phyloP scores from a whole-genome alignment of 2,888 invertebrate genomes.

The Cephus sareptanus region DNA sequence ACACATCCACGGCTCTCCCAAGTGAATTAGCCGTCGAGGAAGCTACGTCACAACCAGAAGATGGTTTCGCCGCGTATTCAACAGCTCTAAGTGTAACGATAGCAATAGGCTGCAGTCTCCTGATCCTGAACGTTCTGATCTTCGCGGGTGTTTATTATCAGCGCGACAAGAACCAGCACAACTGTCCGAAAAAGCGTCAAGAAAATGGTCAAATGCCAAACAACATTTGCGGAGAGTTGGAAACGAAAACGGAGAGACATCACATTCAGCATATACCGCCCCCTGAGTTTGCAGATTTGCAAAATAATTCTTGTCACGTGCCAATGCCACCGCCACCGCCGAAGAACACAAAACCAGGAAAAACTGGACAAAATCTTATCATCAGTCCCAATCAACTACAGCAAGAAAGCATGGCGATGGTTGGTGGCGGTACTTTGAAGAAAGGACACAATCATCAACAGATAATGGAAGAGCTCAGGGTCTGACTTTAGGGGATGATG shows the following conservation, averaged over 20 bases:
- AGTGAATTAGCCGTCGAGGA: constrained; percentile 59
- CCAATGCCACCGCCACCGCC: constrained; percentile 83
- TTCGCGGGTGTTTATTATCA: constrained; percentile 96
- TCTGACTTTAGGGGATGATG: constrained; percentile 73
- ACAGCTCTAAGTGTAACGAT: constrained; percentile 93
- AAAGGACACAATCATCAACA: constrained; percentile 69
- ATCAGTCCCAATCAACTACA: constrained; percentile 74
- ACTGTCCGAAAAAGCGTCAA: constrained; percentile 73
- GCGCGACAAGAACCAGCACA: constrained; percentile 77
- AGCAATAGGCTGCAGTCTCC: constrained; percentile 91
- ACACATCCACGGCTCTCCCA: constrained; percentile 48
- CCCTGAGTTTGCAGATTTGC: constrained; percentile 85
- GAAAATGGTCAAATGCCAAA: constrained; percentile 91
- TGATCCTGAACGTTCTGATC: constrained; percentile 91
- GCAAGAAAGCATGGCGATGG: constrained; percentile 81
- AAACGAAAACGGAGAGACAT: constrained; percentile 78
- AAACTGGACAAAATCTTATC: constrained; percentile 66
- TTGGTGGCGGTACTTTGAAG: constrained; percentile 77
- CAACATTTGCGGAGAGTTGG: constrained; percentile 87
- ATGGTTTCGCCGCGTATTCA: constrained; percentile 90
- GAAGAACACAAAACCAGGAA: constrained; percentile 72
- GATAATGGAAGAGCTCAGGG: constrained; percentile 83
- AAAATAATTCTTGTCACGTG: constrained; percentile 72
- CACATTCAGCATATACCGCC: constrained; percentile 85
- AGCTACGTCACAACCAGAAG: constrained; percentile 72